Percentiles rank a stretch among this genome's conserved stretches.
These are phyloP conservation scores for Antennarius striatus DNA, from an alignment of 2,113 vertebrate species.

Conservation along the genomic window DNA sequence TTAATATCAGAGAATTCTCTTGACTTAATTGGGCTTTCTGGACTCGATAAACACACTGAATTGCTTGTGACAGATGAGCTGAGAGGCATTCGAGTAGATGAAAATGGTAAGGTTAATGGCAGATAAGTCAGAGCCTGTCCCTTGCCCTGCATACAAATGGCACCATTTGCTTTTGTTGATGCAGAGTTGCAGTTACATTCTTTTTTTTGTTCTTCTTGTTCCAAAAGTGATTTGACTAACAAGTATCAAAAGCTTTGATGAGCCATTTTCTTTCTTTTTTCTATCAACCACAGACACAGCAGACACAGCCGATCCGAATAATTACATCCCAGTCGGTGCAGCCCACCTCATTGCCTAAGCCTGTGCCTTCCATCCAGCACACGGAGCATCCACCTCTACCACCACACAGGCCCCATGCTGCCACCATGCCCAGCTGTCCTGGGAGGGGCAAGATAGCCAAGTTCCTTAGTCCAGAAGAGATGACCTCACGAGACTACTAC, in stretches of 20 bases:
- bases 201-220: background rate
- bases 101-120: background rate
- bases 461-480: slow-evolving; percentile 93
- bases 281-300: slow-evolving; percentile 64
- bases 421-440: slow-evolving; percentile 85
- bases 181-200: background rate
- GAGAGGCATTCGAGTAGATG: slow-evolving; percentile 7
- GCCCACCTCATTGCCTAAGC: slow-evolving; percentile 85
- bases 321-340: slow-evolving; percentile 85
- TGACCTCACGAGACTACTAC: slow-evolving; percentile 98
- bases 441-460: slow-evolving; percentile 94
- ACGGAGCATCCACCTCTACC: slow-evolving; percentile 59
- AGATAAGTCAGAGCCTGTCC: background rate
- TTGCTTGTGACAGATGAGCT: slow-evolving; percentile 17
- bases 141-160: background rate
- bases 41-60: slow-evolving; percentile 16
- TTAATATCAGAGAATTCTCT: slow-evolving; percentile 7
- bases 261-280: background rate
- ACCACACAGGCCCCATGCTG: slow-evolving; percentile 81
- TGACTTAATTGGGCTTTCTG: background rate
- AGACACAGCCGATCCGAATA: slow-evolving; percentile 75
- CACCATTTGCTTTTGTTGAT: background rate
- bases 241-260: background rate
- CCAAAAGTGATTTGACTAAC: background rate
- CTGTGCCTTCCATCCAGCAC: slow-evolving; percentile 85